Evolutionary conservation across 2,888 invertebrate species (phyloP).

Genomic region (Aplocera efformata): DNA sequence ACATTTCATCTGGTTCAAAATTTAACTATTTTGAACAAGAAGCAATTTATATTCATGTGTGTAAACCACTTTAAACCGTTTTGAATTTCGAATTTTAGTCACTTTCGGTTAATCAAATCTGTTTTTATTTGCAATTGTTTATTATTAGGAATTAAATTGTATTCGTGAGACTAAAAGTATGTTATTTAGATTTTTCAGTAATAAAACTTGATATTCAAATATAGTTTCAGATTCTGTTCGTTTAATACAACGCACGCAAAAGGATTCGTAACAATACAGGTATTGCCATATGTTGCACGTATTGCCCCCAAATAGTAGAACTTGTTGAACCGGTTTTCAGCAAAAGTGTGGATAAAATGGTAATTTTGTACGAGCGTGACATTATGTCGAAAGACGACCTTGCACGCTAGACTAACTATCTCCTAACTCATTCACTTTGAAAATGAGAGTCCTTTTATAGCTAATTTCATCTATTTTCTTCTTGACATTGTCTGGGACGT

Average conservation of each 20-base stretch:
- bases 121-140: neutral
- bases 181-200: too few species aligned
- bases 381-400: constrained; percentile 51
- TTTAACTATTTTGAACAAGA: too few species aligned
- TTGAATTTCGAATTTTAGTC: too few species aligned
- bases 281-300: constrained; percentile 7
- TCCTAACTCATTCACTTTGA: constrained; percentile 28
- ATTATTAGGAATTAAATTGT: too few species aligned
- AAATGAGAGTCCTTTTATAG: constrained; percentile 41
- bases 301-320: constrained; percentile 19
- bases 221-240: neutral
- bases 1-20: too few species aligned
- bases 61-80: too few species aligned
- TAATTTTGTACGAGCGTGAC: constrained; percentile 34
- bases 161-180: too few species aligned
- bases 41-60: too few species aligned
- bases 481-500: constrained; percentile 21
- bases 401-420: constrained; percentile 35
- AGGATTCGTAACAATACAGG: constrained; percentile 6
- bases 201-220: neutral
- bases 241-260: neutral
- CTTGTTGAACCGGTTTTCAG: constrained; percentile 37
- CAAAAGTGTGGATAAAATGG: constrained; percentile 24
- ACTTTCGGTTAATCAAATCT: too few species aligned
- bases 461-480: constrained; percentile 29